Percentiles rank a stretch among this genome's conserved stretches.
Conservation (phyloP, 2,888 invertebrate species). For the Theretra japonica region DNA sequence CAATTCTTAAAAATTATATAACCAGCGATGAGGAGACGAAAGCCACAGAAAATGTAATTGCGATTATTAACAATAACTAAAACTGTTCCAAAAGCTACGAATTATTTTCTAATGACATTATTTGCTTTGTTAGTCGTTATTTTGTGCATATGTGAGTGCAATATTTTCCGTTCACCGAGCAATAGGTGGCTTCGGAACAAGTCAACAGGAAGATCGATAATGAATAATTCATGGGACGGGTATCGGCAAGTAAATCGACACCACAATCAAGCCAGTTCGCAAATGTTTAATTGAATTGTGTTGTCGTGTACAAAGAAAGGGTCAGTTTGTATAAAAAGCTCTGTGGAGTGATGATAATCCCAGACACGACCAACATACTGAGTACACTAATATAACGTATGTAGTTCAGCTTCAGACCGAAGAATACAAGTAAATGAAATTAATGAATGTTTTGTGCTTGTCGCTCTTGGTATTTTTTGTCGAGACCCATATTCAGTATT, state of each 20-base stretch:
- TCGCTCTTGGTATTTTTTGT: too few species aligned
- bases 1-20: too few species aligned
- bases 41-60: too few species aligned
- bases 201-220: conserved; percentile 56
- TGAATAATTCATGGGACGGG: conserved; percentile 63
- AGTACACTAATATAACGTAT: conserved; percentile 18
- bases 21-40: too few species aligned
- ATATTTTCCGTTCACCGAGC: conserved; percentile 40
- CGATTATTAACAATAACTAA: too few species aligned
- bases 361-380: conserved; percentile 13
- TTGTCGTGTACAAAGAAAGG: conserved; percentile 61
- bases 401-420: not conserved
- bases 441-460: not conserved
- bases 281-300: conserved; percentile 68
- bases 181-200: conserved; percentile 28
- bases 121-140: not conserved
- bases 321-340: conserved; percentile 58
- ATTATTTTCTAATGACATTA: not conserved
- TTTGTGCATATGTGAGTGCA: conserved; percentile 15
- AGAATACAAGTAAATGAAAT: conserved; percentile 6
- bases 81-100: too few species aligned
- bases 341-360: conserved; percentile 34
- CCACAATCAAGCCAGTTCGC: conserved; percentile 59
- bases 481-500: too few species aligned
- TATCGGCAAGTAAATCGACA: conserved; percentile 60